phyloP scores from a whole-genome alignment of 2,888 invertebrate species.

The Orgyia antiqua region DNA sequence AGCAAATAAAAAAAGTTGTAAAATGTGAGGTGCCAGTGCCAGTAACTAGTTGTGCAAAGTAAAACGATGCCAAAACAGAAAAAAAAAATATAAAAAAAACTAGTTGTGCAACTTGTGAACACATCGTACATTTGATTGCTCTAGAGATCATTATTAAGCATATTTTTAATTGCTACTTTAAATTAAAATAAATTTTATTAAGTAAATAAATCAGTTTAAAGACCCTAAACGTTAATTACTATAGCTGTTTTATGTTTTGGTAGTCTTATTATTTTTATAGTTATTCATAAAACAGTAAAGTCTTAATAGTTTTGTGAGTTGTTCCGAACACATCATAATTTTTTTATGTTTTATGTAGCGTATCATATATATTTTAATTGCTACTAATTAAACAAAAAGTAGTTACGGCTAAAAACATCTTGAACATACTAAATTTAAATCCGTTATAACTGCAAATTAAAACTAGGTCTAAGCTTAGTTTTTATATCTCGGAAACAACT shows the following conservation, averaged over 20 bases:
- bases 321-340: background rate
- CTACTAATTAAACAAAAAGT: slow-evolving; percentile 1
- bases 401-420: slow-evolving; percentile 6
- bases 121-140: background rate
- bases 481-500: too few species aligned
- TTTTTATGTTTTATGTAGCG: slow-evolving; percentile 1
- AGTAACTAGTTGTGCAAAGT: too few species aligned
- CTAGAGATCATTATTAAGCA: background rate
- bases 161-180: background rate
- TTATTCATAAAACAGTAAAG: background rate
- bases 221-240: background rate
- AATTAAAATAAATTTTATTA: background rate
- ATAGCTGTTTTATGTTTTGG: background rate
- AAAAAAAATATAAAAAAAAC: too few species aligned
- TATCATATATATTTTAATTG: slow-evolving; percentile 1
- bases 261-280: background rate
- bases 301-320: background rate
- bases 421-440: slow-evolving; percentile 10
- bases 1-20: too few species aligned
- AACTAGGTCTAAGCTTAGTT: too few species aligned
- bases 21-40: too few species aligned
- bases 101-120: background rate
- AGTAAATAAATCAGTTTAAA: background rate
- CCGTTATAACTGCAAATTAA: slow-evolving; percentile 9
- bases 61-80: too few species aligned